Conservation (phyloP, 2,888 invertebrate genomes). For the Lepeophtheirus nordmannii region DNA sequence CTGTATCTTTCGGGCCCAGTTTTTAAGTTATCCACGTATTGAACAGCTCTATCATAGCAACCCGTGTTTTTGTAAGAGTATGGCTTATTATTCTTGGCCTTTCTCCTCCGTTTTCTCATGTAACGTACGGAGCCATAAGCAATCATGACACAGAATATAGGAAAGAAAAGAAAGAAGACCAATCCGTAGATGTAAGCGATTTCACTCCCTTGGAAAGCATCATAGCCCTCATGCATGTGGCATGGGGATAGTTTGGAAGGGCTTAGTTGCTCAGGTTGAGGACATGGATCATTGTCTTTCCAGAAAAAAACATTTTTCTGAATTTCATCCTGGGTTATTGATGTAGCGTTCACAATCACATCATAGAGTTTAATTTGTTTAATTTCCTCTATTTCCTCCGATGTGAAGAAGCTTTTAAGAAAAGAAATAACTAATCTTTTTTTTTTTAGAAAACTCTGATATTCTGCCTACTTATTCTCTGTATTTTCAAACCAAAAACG, state of each 20-base stretch:
- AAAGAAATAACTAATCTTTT: neutral
- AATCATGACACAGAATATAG: conserved; percentile 74
- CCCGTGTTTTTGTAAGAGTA: neutral
- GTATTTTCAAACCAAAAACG: conserved; percentile 93
- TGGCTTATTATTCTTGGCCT: conserved; percentile 5
- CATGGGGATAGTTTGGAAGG: conserved; percentile 70
- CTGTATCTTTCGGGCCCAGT: neutral
- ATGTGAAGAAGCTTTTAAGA: conserved; percentile 58
- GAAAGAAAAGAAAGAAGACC: conserved; percentile 73
- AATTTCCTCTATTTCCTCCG: conserved; percentile 64
- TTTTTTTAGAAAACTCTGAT: neutral
- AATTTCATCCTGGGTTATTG: conserved; percentile 54
- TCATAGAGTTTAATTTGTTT: conserved; percentile 67
- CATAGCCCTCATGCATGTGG: conserved; percentile 70
- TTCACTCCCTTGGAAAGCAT: conserved; percentile 89
- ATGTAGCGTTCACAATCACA: conserved; percentile 73
- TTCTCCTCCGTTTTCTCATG: conserved; percentile 1
- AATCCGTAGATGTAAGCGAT: conserved; percentile 87
- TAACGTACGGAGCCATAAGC: conserved; percentile 75
- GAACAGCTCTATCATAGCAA: neutral
- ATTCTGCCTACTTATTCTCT: conserved; percentile 54
- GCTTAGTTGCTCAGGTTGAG: conserved; percentile 76
- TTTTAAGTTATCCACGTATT: neutral
- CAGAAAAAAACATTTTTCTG: conserved; percentile 76
- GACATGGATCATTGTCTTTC: conserved; percentile 68